Percentiles rank a stretch among this genome's conserved stretches.
Evolutionary conservation across 1,140 invertebrate species (phyloP).

Genomic region (Ruditapes philippinarum): DNA sequence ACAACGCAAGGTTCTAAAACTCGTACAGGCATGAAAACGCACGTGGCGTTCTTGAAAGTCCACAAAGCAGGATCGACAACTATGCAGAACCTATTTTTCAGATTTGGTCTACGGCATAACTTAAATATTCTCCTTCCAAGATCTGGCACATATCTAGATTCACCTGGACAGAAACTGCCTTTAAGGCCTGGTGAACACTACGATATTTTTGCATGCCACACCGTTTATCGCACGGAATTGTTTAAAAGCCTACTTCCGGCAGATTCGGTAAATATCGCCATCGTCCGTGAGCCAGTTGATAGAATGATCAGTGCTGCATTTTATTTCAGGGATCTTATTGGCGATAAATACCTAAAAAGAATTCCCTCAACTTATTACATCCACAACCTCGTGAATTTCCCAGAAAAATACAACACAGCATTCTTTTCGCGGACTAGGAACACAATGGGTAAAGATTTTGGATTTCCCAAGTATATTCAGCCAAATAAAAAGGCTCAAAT

Average conservation of each 20-base stretch:
- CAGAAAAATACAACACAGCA: constrained; percentile 53
- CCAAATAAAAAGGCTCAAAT: constrained; percentile 29
- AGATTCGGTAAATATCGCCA: constrained; percentile 73
- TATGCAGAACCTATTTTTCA: no score
- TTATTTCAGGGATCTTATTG: constrained; percentile 65
- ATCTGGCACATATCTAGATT: not conserved
- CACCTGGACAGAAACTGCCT: not conserved
- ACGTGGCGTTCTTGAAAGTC: constrained; percentile 64
- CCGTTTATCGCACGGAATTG: constrained; percentile 65
- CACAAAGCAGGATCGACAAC: constrained; percentile 88
- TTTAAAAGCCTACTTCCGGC: constrained; percentile 66
- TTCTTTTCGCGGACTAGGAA: constrained; percentile 69
- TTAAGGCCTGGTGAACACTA: not conserved
- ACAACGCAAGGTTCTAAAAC: no score
- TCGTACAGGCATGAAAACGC: no score
- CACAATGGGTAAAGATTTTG: constrained; percentile 76
- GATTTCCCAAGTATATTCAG: constrained; percentile 19
- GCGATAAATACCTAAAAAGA: constrained; percentile 25
- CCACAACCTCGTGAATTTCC: constrained; percentile 19
- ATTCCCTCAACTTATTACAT: constrained; percentile 38
- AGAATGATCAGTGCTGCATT: constrained; percentile 58
- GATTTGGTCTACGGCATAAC: constrained; percentile 87
- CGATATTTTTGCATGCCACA: constrained; percentile 21
- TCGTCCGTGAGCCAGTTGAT: constrained; percentile 71
- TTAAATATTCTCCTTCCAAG: constrained; percentile 78